phyloP scores from a whole-genome alignment of 2,888 invertebrate species.

The Trissolcus japonicus region DNA sequence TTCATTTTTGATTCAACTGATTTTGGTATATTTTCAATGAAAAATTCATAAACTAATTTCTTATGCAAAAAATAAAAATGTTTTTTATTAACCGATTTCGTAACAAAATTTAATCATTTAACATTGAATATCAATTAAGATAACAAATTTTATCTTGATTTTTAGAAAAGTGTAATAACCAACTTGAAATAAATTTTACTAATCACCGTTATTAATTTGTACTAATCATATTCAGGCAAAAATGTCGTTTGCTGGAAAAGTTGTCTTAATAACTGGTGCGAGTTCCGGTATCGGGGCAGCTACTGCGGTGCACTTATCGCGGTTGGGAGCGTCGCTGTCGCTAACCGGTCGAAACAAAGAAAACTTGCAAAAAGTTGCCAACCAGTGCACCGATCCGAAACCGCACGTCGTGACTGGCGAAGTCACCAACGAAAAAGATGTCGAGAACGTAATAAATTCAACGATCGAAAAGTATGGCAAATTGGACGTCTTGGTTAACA shows the following conservation, averaged over 20 bases:
- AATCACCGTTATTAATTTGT: too few relatives aligned
- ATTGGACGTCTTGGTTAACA: constrained; percentile 91
- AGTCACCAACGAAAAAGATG: constrained; percentile 84
- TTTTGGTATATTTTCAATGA: too few relatives aligned
- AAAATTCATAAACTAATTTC: too few relatives aligned
- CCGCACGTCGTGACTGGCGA: constrained; percentile 83
- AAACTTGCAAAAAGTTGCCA: constrained; percentile 79
- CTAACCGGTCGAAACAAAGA: constrained; percentile 83
- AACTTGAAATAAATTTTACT: too few relatives aligned
- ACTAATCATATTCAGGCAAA: constrained; percentile 5
- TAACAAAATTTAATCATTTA: too few relatives aligned
- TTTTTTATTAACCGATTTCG: too few relatives aligned
- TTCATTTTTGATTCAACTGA: too few relatives aligned
- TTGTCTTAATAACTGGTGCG: constrained; percentile 86
- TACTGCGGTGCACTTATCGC: constrained; percentile 86
- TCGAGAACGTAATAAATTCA: constrained; percentile 83
- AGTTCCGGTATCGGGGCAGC: constrained; percentile 92
- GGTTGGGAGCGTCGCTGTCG: constrained; percentile 85
- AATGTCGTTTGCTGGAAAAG: constrained; percentile 83
- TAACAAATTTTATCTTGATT: too few relatives aligned
- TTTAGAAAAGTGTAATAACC: too few relatives aligned
- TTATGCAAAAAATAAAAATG: too few relatives aligned
- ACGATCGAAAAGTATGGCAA: constrained; percentile 86
- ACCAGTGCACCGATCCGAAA: constrained; percentile 75
- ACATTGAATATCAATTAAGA: too few relatives aligned